Evolutionary conservation across 2,888 invertebrate species (phyloP).

Genomic region (Coenonympha arcania): DNA sequence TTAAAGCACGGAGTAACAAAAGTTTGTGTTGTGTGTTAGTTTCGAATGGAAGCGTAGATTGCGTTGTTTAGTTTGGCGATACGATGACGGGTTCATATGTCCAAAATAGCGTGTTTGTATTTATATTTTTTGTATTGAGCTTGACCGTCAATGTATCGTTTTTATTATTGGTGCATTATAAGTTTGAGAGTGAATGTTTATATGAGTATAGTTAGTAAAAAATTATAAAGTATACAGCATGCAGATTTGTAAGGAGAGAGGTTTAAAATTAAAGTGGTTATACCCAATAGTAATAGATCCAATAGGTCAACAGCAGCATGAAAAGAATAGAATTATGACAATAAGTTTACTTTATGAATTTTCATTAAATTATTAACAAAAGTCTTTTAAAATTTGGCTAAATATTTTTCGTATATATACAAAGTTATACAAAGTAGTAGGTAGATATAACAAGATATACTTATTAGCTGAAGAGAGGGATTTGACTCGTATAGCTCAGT

Average conservation of each 20-base stretch:
- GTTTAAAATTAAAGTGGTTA: constrained; percentile 40
- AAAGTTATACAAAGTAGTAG: no score
- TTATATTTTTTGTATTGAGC: constrained; percentile 70
- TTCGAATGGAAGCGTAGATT: constrained; percentile 50
- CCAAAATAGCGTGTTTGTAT: constrained; percentile 68
- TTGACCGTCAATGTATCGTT: constrained; percentile 63
- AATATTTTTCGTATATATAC: no score
- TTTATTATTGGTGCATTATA: constrained; percentile 64
- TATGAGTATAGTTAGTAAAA: constrained; percentile 29
- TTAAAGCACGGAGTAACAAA: constrained; percentile 36
- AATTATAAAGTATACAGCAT: constrained; percentile 45
- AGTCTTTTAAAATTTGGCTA: no score
- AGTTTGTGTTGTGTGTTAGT: constrained; percentile 44
- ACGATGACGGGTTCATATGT: constrained; percentile 42
- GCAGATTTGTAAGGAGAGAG: constrained; percentile 41
- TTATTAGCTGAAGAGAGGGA: no score
- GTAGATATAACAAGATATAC: no score
- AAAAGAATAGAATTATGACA: constrained; percentile 63
- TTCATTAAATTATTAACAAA: background rate
- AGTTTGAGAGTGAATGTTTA: constrained; percentile 33
- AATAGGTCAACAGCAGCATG: constrained; percentile 68
- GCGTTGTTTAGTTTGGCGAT: constrained; percentile 29
- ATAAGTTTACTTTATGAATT: constrained; percentile 46
- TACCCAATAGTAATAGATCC: constrained; percentile 70
- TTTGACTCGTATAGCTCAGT: no score